Base-by-base conservation (phyloP, 2,797 vertebrate species). In the Micropoecilia bifurca region DNA sequence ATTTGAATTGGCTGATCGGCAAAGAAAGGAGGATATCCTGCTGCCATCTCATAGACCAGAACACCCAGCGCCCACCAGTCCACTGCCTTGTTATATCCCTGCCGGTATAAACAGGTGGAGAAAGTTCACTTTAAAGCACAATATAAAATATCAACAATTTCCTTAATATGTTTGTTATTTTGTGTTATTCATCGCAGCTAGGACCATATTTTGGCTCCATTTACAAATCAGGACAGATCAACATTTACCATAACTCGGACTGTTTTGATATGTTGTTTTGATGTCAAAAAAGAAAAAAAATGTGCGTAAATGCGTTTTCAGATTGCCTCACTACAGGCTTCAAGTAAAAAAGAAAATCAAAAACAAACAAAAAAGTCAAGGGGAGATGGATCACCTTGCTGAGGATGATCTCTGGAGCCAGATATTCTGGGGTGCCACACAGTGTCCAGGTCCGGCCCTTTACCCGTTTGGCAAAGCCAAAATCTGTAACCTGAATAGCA, bases 31-130 rank as follows among this genome's bases (percentile, higher is more conserved):
- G 97, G 97, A 89, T 98, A 98, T 77, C 98, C 98, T 78, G 98
- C 98, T 74, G 97, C 98, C 98, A 99, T 99, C 96, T 99, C 98
- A 88, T 98, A 97, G 88, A 98, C 97, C 39, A 98, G 95, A 43
- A 98, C 97, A 0, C 97, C 97, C 75, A 98, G 92, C 4, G 97
- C 97, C 97, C 97, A 98, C 97, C 97, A 98, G 92, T 98, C 97
- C 84, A 98, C 97, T 0, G 97, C 97, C 85, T 98, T 97, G 92
- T 98, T 98, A 87, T 98, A 98, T 59, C 97, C 97, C 97, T 97
- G 76, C n/a, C 57, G 20, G 33, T 43, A 66, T 0, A 6, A 53
- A 39, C 4, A 22, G 0, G 57, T 10, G 2, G n/a, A 4, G 10
- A 73, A 36, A 69, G 20, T 18, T 33, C 20, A n/a, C 2, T 28